Percentiles rank a stretch among this genome's conserved stretches.
These are phyloP conservation scores for Ambastaia sidthimunki DNA, from an alignment of 2,797 vertebrate species.

Conservation along the genomic window DNA sequence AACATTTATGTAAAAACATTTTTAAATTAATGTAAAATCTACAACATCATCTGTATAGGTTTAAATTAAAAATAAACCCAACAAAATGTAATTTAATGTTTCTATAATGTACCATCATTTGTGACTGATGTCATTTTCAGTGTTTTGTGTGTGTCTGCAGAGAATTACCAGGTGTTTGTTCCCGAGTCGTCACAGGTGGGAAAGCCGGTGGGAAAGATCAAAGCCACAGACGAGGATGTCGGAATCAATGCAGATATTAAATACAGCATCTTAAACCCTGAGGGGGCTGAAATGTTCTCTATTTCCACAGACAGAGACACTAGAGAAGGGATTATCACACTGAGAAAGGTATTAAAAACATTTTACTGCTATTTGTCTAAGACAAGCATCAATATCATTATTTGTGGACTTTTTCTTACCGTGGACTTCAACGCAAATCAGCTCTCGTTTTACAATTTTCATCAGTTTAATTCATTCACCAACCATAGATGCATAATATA, in stretches of 20 bases:
- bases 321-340: slow-evolving; percentile 90
- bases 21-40: too few species aligned
- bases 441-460: too few species aligned
- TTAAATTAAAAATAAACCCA: too few species aligned
- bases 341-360: slow-evolving; percentile 85
- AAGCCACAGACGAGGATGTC: slow-evolving; percentile 93
- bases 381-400: neutral
- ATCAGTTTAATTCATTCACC: too few species aligned
- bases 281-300: slow-evolving; percentile 88
- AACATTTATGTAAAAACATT: too few species aligned
- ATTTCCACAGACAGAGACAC: slow-evolving; percentile 93
- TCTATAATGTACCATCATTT: too few species aligned
- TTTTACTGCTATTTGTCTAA: neutral
- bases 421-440: too few species aligned
- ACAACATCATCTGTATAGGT: too few species aligned
- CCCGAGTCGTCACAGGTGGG: slow-evolving; percentile 96
- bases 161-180: slow-evolving; percentile 95
- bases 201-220: slow-evolving; percentile 96
- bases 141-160: slow-evolving; percentile 70
- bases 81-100: too few species aligned
- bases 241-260: slow-evolving; percentile 95
- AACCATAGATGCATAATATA: too few species aligned
- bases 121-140: too few species aligned
- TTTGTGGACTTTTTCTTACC: neutral
- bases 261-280: slow-evolving; percentile 93